phyloP scores from a whole-genome alignment of 2,113 vertebrate species.

The Seriola aureovittata region DNA sequence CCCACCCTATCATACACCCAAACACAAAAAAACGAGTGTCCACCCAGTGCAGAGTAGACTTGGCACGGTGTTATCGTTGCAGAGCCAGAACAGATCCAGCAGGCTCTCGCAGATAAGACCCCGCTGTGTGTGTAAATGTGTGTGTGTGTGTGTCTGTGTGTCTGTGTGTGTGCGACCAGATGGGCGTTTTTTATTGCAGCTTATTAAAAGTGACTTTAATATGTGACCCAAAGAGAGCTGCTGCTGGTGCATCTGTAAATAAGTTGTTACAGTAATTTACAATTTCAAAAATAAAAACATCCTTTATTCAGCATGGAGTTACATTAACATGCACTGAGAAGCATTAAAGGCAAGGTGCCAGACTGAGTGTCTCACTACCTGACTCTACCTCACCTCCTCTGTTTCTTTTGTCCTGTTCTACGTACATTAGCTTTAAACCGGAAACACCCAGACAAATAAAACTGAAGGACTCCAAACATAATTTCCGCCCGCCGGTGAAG shows the following conservation, averaged over 20 bases:
- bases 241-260: background rate
- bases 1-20: conserved; percentile 42
- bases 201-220: conserved; percentile 44
- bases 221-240: conserved; percentile 5
- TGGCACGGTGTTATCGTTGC: conserved; percentile 62
- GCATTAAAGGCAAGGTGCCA: too few species aligned
- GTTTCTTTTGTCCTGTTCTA: background rate
- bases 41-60: conserved; percentile 53
- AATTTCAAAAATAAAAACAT: background rate
- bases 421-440: background rate
- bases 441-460: conserved; percentile 2
- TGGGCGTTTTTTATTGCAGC: conserved; percentile 40
- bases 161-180: conserved; percentile 22
- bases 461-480: background rate
- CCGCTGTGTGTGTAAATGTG: background rate
- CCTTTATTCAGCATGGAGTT: too few species aligned
- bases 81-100: conserved; percentile 66
- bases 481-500: background rate
- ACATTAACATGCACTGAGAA: too few species aligned
- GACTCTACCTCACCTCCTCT: background rate
- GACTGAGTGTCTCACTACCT: background rate
- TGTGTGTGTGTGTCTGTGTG: conserved; percentile 4
- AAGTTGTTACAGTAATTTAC: background rate
- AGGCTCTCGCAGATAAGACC: conserved; percentile 71
- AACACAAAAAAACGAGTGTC: conserved; percentile 38